phyloP scores from a whole-genome alignment of 2,797 vertebrate genomes.

The Notoglanidium macrostoma region DNA sequence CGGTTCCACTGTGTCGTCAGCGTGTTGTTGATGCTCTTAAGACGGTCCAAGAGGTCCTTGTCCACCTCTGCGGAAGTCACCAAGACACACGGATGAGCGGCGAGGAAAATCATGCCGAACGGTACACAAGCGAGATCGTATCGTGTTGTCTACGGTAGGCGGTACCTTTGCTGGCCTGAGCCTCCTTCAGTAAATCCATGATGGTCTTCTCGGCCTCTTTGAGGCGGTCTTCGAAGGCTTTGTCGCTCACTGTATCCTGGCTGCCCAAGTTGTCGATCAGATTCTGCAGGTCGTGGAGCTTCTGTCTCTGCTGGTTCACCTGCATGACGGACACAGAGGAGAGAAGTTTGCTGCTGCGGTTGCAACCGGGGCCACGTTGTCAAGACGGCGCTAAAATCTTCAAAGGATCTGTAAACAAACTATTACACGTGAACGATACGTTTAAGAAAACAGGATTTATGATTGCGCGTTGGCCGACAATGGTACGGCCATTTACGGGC shows the following conservation, averaged over 20 bases:
- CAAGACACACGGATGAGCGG: background rate
- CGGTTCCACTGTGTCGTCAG: constrained; percentile 87
- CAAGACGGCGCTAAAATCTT: no score
- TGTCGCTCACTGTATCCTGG: constrained; percentile 83
- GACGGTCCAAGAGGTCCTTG: constrained; percentile 86
- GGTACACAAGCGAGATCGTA: background rate
- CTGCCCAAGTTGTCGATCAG: constrained; percentile 88
- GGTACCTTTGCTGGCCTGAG: constrained; percentile 89
- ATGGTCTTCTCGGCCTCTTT: constrained; percentile 90
- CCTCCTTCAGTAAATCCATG: constrained; percentile 85
- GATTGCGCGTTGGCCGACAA: background rate
- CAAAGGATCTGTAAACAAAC: background rate
- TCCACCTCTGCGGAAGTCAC: constrained; percentile 81
- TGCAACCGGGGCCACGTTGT: background rate
- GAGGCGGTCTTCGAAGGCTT: constrained; percentile 90
- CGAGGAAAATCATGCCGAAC: background rate
- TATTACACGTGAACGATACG: background rate
- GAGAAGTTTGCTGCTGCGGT: background rate
- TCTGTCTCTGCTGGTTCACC: constrained; percentile 92
- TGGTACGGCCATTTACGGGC: background rate
- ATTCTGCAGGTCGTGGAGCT: constrained; percentile 87
- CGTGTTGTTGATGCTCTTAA: constrained; percentile 86
- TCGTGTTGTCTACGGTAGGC: no score
- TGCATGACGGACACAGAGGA: constrained; percentile 51
- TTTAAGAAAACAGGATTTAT: background rate